These are phyloP conservation scores for Maconellicoccus hirsutus DNA, from an alignment of 1,140 invertebrate species.

Conservation along the genomic window DNA sequence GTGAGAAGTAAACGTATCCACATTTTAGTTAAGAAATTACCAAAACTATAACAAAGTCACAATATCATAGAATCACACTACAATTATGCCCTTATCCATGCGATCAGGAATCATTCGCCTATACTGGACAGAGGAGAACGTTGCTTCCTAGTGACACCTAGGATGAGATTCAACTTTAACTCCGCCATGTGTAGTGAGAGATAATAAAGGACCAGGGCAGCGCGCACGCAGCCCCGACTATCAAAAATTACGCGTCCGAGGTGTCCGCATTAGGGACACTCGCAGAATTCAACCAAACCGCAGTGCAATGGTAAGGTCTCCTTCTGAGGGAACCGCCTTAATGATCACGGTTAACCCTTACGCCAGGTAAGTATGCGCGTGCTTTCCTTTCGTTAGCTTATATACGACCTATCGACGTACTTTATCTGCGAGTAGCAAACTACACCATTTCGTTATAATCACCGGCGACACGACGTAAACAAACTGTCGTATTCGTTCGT, in stretches of 20 bases:
- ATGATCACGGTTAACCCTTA: conserved; percentile 51
- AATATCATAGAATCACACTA: no score
- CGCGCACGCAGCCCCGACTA: conserved; percentile 32
- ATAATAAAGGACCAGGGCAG: not conserved
- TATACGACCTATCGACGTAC: not conserved
- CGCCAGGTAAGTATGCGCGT: conserved; percentile 49
- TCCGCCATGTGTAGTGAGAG: not conserved
- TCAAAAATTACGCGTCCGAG: conserved; percentile 56
- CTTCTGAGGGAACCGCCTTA: conserved; percentile 52
- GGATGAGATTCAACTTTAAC: no score
- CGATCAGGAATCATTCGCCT: no score
- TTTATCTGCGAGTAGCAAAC: not conserved
- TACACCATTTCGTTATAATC: no score
- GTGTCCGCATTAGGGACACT: conserved; percentile 57
- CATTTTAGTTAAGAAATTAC: no score
- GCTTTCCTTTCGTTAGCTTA: not conserved
- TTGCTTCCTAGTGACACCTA: no score
- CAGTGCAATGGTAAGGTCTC: conserved; percentile 58
- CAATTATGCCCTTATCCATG: no score
- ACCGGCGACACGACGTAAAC: no score
- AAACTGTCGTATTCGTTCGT: no score
- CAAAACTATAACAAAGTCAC: no score
- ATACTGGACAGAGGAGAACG: no score
- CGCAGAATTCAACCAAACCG: conserved; percentile 55
- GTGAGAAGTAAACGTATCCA: no score